Evolutionary conservation across 1,140 invertebrate genomes (phyloP), one percentile per base, ranked within the genome.

Genomic region (Drosophila mauritiana): DNA sequence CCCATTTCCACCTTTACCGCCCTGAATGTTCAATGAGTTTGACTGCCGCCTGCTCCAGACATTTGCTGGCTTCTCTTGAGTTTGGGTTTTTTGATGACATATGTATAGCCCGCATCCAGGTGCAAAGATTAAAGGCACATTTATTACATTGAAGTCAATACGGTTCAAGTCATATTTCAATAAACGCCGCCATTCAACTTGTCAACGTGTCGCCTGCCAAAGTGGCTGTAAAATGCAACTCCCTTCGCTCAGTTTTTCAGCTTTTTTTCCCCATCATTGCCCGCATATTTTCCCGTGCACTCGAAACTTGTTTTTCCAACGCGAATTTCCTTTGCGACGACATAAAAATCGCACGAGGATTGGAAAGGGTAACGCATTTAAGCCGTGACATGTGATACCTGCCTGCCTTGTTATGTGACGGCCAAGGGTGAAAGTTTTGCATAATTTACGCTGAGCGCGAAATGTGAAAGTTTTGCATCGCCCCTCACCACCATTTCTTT

Each of bases 361-460:
- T n/a, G 12, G 31, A 27, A 13, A 40, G 62, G 59, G 75, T 72
- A 83, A 74, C 80, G 78, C 80, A 78, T 83, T 83, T 83, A 78
- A 83, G 75, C 73, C 69, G 51, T 75, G 80, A 79, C 80, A 83
- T 79, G 64, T 70, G 69, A 78, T 75, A 80, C 74, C 58, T 63
- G 70, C 40, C 56, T 74, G 69, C 74, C 74, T 70, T 75, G 80
- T 78, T 78, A 79, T 55, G 73, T 68, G 72, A 59, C 79, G 72
- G 78, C 59, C 59, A 73, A 61, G 72, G 73, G 78, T 81, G 80
- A 78, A 83, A 83, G 75, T 83, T 83, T 83, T 78, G 80, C 80
- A 83, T 83, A 83, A 83, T 83, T 83, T 75, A 83, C 70, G 64
- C 37, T 70, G 63, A 73, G 75, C 80, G 80, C 55, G 70, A 83